Conservation (phyloP, 2,797 vertebrate species). For the Knipowitschia caucasica region DNA sequence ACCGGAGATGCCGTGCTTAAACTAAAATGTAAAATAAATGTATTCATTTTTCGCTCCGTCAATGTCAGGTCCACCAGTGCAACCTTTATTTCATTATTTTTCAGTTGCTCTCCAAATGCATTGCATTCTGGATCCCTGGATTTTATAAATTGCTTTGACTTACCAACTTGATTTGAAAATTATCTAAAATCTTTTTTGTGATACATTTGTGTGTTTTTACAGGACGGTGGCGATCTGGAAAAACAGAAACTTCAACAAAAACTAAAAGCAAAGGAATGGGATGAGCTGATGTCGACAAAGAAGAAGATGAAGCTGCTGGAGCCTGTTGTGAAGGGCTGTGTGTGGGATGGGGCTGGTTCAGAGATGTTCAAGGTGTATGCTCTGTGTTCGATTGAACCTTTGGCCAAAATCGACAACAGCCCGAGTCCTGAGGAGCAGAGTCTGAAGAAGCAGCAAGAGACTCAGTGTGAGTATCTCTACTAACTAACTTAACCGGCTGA, state of each 20-base stretch:
- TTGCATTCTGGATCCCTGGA: too few species aligned
- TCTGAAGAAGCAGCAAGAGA: conserved; percentile 72
- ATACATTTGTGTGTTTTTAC: background rate
- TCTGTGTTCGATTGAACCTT: conserved; percentile 76
- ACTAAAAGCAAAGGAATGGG: conserved; percentile 95
- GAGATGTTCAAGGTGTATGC: conserved; percentile 78
- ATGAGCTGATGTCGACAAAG: conserved; percentile 89
- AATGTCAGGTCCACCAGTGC: too few species aligned
- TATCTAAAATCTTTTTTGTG: too few species aligned
- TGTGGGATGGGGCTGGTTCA: conserved; percentile 76
- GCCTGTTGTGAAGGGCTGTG: conserved; percentile 83
- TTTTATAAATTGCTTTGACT: too few species aligned
- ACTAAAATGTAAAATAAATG: too few species aligned
- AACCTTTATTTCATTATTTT: too few species aligned
- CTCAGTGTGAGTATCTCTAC: conserved; percentile 80
- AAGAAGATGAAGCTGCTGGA: conserved; percentile 87
- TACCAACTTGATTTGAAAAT: too few species aligned
- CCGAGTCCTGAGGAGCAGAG: conserved; percentile 72
- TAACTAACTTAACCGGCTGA: background rate
- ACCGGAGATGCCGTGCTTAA: too few species aligned
- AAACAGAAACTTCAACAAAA: conserved; percentile 91
- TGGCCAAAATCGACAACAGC: conserved; percentile 70
- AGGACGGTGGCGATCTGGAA: conserved; percentile 88
- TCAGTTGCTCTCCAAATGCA: too few species aligned
- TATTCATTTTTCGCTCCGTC: too few species aligned